Base-by-base conservation (phyloP, 2,797 vertebrate genomes). In the Poeciliopsis paucimaculata region DNA sequence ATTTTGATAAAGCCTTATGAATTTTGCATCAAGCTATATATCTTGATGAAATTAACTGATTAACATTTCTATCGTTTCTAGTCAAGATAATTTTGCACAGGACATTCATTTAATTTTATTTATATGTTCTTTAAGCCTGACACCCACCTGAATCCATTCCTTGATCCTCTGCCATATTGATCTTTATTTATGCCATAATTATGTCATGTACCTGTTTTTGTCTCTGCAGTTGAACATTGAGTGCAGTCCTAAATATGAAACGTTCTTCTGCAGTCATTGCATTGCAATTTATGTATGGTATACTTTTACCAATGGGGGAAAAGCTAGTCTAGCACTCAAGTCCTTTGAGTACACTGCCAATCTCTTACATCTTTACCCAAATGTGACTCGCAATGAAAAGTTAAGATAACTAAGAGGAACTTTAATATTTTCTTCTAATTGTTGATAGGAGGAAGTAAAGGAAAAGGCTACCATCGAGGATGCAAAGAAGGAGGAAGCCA, bases 391-490 rank as follows among this genome's bases (percentile, higher is more conserved):
- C 9, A 57, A 53, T 57, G 8, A 43, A n/a, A 31, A 12, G 18
- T 45, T 23, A 4, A 49, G 72, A 9, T 85, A 45, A 28, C 43
- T 10, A 11, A 26, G 1, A 39, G 36, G 31, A 41, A 46, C 80
- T 77, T n/a, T 80, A 16, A 84, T 18, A 0, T 41, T 26, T 68
- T 82, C 0, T 11, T 79, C 76, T 73, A n/a, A 26, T n/a, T 73
- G 39, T 66, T 72, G 87, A 34, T 84, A 98, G 98, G 97, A 96
- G 90, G 97, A 98, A 68, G 83, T 99, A 84, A 98, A 97, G 92
- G 97, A 96, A 89, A 98, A 97, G 90, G 96, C 96, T 75, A 94
- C 97, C 76, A 92, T 98, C 93, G 96, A 97, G 41, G 97, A 98
- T 73, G 96, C 97, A 80, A 97, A 97, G 90, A 96, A 96, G 82